Conservation (phyloP, 2,113 vertebrate genomes). For the Donacobius atricapilla region DNA sequence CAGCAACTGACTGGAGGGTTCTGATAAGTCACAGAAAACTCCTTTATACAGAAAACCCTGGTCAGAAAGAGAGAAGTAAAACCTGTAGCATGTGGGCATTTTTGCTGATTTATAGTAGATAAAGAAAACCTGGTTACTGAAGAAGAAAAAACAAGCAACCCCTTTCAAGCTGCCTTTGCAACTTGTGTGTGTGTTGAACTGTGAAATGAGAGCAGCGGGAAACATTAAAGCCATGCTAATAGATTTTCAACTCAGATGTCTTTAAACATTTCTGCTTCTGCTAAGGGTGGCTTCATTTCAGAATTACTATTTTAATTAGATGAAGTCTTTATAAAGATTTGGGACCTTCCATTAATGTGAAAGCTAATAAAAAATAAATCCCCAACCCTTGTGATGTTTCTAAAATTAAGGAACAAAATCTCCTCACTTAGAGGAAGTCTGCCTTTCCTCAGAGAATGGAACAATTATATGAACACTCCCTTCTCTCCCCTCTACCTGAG, state of each 20-base stretch:
- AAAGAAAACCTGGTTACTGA: background rate
- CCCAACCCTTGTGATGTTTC: background rate
- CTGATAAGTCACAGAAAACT: background rate
- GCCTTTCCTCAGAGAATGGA: background rate
- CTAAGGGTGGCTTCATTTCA: background rate
- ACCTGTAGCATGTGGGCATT: background rate
- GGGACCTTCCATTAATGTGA: background rate
- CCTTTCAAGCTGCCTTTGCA: background rate
- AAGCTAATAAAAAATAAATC: background rate
- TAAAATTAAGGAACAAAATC: background rate
- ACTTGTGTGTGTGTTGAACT: background rate
- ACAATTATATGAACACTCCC: background rate
- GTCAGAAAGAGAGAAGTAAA: background rate
- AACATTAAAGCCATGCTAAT: background rate
- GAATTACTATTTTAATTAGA: conserved; percentile 39
- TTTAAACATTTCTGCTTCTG: background rate
- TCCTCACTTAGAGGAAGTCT: background rate
- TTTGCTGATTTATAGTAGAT: background rate
- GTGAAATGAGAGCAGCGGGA: background rate
- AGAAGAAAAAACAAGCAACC: background rate
- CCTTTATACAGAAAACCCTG: background rate
- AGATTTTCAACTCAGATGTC: background rate
- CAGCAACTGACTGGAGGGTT: background rate
- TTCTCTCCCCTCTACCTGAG: background rate
- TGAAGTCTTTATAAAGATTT: background rate